Base-by-base conservation (phyloP, 23 tunicate genomes). In the Halocynthia aurantium region DNA sequence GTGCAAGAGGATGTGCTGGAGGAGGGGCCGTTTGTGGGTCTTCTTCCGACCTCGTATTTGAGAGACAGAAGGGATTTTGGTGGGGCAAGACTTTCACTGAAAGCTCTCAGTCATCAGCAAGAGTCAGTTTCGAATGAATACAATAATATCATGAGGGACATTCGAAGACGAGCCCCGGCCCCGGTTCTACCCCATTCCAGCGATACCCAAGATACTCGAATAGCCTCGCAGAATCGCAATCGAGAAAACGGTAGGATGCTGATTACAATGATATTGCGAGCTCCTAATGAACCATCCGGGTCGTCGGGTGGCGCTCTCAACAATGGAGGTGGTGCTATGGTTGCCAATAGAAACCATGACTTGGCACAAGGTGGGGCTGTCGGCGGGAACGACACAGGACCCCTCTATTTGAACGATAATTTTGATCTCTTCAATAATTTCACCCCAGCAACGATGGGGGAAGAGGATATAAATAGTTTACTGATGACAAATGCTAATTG, bases 371-470 rank as follows among this genome's bases (percentile, higher is more conserved):
- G 56, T 51, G 78, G 78, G 0, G 78, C 78, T 12, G 78, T 74
- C 13, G 78, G 78, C 57, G 78, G 78, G 62, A 0, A 54, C 21
- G 64, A 64, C 6, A 8, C 10, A 7, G 69, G 69, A 49, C 22
- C 22, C 49, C 62, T 64, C 5, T 11, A 51, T 54, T 20, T 53
- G 56, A 10, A 40, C 9, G 78, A 74, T 22, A 74, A 54, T 54
- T 74, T 74, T 6, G 78, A 74, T 5, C 19, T 74, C 15, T 74
- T 74, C 63, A 74, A 74, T 54, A 74, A 54, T 54, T 74, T 51
- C 6, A 10, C 56, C 10, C 78, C 78, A 6, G 78, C 31, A n/a
- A 74, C 55, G 2, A 74, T 74, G 78, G 31, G 64, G 62, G 78
- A 74, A 8, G 78, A 74, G 6, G 78, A 74, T 0, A 74, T 74